phyloP scores from a whole-genome alignment of 2,888 invertebrate genomes.

The Desoria tigrina region DNA sequence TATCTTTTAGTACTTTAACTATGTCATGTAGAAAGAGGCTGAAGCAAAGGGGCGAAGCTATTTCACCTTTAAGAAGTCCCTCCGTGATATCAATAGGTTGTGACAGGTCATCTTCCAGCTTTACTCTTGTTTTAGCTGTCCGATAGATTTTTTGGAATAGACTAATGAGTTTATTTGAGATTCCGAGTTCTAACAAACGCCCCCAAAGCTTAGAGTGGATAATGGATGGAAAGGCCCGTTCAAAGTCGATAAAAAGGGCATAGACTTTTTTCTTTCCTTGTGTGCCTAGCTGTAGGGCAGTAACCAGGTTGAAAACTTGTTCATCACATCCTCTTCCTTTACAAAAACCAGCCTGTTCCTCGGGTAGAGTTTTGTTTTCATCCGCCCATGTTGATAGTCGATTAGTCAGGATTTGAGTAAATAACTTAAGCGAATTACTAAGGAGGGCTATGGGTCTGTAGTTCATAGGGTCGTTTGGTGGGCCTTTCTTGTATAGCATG shows the following conservation, averaged over 20 bases:
- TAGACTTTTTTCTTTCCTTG: slow-evolving; percentile 21
- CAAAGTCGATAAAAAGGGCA: slow-evolving; percentile 25
- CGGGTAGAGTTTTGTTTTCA: slow-evolving; percentile 41
- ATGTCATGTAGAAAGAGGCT: background rate
- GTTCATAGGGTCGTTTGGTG: slow-evolving; percentile 32
- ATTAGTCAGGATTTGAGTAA: slow-evolving; percentile 37
- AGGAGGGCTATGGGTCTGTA: slow-evolving; percentile 36
- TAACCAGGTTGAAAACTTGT: slow-evolving; percentile 41
- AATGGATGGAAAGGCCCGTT: slow-evolving; percentile 30
- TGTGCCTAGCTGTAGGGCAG: slow-evolving; percentile 35
- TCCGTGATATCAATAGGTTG: background rate
- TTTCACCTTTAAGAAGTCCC: background rate
- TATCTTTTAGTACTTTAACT: background rate
- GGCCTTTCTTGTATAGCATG: slow-evolving; percentile 46
- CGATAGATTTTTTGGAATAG: slow-evolving; percentile 19
- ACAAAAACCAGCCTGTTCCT: slow-evolving; percentile 44
- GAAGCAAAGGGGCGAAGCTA: background rate
- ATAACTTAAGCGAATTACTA: slow-evolving; percentile 35
- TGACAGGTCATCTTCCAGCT: background rate
- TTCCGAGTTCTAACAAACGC: slow-evolving; percentile 4
- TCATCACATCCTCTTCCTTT: too few species aligned
- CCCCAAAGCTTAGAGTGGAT: slow-evolving; percentile 14
- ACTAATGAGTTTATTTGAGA: slow-evolving; percentile 11
- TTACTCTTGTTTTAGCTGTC: background rate
- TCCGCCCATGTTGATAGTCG: slow-evolving; percentile 46